Evolutionary conservation across 2,113 vertebrate species (phyloP), one percentile per base, ranked within the genome.

Genomic region (Tupaia chinensis): DNA sequence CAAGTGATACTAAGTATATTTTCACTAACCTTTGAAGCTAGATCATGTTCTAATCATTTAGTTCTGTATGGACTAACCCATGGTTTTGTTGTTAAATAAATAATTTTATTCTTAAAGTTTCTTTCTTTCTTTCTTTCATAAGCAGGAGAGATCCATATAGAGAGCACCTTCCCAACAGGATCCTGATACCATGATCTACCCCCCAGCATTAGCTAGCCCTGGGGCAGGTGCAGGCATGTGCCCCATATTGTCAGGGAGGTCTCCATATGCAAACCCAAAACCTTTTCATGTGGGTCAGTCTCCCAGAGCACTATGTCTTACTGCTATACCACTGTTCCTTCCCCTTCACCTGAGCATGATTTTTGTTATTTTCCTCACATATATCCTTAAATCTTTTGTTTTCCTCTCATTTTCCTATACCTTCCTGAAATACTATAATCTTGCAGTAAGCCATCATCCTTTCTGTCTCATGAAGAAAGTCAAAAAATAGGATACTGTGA

Each of bases 11-110:
- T 98, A 98, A 98, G 98, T 98, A 98, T 97, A 97, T 97, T 98
- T 98, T 98, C 98, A 98, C 98, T 98, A 98, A 98, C 98, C 97
- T 98, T 97, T 96, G 80, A 97, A 95, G 88, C 95, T 97, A 97
- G 95, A 93, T 98, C 91, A 87, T 98, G 96, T 98, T 98, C 91
- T 98, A 97, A 98, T 97, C 98, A 98, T 98, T 98, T 98, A 98
- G 92, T 81, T 88, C 90, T 90, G 82, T 98, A 97, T 79, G 60
- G 85, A 93, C 95, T 98, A 98, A 98, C 97, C 96, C 93, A 82
- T 32, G 84, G 73, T 96, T 98, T 98, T 98, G 97, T 96, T 98
- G 96, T 98, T 98, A 98, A 98, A 88, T 97, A 44, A 44, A 44
- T 44, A 44, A 44, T 44, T 5, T 44, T 44, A 44, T 44, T 44